Percentiles rank a stretch among this genome's conserved stretches.
Evolutionary conservation across 2,888 invertebrate species (phyloP).

Genomic region (Dryobotodes eremita): DNA sequence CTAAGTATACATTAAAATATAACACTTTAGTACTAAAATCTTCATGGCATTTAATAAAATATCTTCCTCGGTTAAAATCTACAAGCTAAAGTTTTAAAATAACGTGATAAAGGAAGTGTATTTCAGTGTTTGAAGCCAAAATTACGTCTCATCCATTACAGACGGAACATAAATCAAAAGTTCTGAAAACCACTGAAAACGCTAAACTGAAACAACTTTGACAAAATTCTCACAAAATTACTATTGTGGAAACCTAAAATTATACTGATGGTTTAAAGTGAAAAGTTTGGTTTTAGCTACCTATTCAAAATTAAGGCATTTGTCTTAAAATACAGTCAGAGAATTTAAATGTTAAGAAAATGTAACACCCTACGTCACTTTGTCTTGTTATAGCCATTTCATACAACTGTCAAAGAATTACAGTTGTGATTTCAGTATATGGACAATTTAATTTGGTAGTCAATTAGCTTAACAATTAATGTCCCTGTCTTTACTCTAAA

Average conservation of each 20-base stretch:
- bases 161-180: conserved; percentile 60
- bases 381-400: not conserved
- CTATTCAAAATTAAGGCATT: not conserved
- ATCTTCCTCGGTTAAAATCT: not conserved
- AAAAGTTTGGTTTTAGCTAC: conserved; percentile 18
- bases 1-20: not conserved
- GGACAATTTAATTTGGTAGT: not conserved
- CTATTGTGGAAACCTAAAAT: conserved; percentile 22
- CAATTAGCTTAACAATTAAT: not conserved
- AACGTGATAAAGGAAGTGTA: conserved; percentile 38
- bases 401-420: not conserved
- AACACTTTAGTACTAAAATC: not conserved
- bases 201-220: conserved; percentile 47
- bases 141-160: conserved; percentile 50
- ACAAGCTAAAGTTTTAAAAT: conserved; percentile 34
- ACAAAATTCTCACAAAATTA: conserved; percentile 45
- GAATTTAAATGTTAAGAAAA: not conserved
- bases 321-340: not conserved
- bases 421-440: not conserved
- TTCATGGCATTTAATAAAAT: not conserved
- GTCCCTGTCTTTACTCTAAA: not conserved
- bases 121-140: conserved; percentile 31
- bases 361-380: not conserved
- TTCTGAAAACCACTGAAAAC: conserved; percentile 50
- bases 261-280: conserved; percentile 8